These are phyloP conservation scores for Phalacrocorax pelagicus DNA, from an alignment of 2,113 vertebrate species.

Conservation along the genomic window DNA sequence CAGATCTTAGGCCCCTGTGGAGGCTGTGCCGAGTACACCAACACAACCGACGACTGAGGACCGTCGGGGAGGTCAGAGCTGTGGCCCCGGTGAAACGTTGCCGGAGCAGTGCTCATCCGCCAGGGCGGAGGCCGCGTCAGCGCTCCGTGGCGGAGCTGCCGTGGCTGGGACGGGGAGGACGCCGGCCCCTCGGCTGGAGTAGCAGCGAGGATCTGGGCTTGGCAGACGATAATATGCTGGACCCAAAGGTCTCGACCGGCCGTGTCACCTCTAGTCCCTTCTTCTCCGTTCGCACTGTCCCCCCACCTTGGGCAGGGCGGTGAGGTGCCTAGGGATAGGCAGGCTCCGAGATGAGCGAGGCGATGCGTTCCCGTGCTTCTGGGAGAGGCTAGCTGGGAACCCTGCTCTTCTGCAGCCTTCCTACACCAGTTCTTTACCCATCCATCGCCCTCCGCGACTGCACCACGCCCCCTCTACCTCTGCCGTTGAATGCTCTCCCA, in stretches of 20 bases:
- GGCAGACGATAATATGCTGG: accelerated
- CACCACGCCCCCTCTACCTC: accelerated
- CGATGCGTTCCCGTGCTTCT: not conserved
- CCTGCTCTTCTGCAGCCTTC: not conserved
- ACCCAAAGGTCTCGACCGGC: not conserved
- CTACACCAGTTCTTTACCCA: not conserved
- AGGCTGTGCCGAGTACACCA: not conserved
- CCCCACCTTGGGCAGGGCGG: not conserved
- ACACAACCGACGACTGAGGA: not conserved
- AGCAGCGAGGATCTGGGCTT: not conserved
- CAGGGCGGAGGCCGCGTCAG: not conserved
- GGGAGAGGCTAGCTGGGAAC: not conserved
- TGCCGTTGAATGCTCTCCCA: not conserved
- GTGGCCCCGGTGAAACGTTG: not conserved
- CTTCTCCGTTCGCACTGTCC: not conserved
- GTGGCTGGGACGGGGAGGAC: not conserved
- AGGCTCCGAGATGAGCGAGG: not conserved
- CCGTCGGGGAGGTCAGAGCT: not conserved
- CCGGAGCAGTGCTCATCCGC: accelerated
- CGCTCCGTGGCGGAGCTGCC: not conserved
- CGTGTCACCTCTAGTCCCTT: not conserved
- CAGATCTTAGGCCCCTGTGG: not conserved
- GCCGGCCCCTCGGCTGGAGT: not conserved
- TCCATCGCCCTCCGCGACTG: accelerated
- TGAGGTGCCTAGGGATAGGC: not conserved